These are phyloP conservation scores for Odocoileus virginianus DNA, from an alignment of 2,113 vertebrate species.

Conservation along the genomic window DNA sequence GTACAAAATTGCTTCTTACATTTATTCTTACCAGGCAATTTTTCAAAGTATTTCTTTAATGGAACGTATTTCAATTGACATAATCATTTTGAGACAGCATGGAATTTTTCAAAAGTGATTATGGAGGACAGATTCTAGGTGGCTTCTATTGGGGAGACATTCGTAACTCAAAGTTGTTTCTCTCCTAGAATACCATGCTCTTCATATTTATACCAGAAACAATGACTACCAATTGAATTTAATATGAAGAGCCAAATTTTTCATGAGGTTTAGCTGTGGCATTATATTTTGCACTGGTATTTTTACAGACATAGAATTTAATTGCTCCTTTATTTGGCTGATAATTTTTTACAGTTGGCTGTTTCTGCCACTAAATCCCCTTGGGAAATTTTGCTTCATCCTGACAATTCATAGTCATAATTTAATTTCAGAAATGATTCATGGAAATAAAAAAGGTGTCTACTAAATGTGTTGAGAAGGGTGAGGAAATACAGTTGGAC, in stretches of 20 bases:
- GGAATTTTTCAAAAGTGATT: conserved; percentile 11
- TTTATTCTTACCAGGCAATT: not conserved
- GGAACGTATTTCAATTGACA: conserved; percentile 6
- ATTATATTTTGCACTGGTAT: conserved; percentile 31
- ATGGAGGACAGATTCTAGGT: not conserved
- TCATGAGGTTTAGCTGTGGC: not conserved
- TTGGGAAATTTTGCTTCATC: not conserved
- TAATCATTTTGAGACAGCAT: conserved; percentile 1
- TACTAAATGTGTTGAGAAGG: not conserved
- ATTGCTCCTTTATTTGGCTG: conserved; percentile 29
- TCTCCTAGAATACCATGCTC: not conserved
- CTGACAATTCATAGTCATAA: conserved; percentile 8
- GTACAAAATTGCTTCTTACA: conserved; percentile 2
- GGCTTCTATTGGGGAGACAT: not conserved
- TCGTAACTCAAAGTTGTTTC: not conserved
- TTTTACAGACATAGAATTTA: conserved; percentile 28
- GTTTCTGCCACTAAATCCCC: not conserved
- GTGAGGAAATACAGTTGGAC: not conserved
- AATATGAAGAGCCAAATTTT: not conserved
- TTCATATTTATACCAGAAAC: not conserved
- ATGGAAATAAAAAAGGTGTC: not conserved
- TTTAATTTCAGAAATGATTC: conserved; percentile 13
- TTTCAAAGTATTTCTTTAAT: conserved; percentile 29
- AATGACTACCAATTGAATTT: conserved; percentile 46
- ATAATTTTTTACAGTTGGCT: conserved; percentile 48